Evolutionary conservation across 2,113 vertebrate species (phyloP), one percentile per base, ranked within the genome.

Genomic region (Hippocampus comes): DNA sequence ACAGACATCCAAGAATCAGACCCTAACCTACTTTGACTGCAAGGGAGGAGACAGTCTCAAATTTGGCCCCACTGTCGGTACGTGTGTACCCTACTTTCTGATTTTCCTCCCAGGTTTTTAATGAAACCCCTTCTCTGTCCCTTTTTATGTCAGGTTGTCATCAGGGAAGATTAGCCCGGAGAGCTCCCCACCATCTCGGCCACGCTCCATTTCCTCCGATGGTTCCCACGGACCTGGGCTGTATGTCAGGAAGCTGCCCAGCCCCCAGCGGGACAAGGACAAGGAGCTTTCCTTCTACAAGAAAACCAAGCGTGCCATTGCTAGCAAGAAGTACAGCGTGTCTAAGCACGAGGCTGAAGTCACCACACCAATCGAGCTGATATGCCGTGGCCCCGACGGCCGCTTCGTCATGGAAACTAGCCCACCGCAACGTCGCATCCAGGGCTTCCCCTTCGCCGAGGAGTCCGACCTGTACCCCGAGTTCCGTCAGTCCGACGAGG

Each of bases 391-490:
- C 56, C 97, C 97, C 0, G 97, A 99, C 0, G 97, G 97, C 15
- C 96, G 97, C 76, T 99, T 99, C 0, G 92, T 97, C 79, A 97
- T 98, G 95, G 95, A 95, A 59, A 91, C 88, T 1, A 91, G 93
- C 0, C 81, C 94, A 64, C 96, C 94, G 82, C 92, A 91, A 0
- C 93, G 96, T 61, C 94, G 96, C 76, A 99, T 99, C 41, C 95
- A 98, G 81, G 97, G 97, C 86, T 99, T 99, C 78, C 97, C 97
- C 72, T 99, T 99, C 11, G 97, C 96, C 0, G 96, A 99, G 88
- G 97, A 99, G 91, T 98, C 97, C 0, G 97, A 99, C 90, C 94
- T 98, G 94, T 99, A 99, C 92, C 97, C 97, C 0, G 97, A 99
- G 90, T 99, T 99, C 92, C 94, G 96, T 80, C 97, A 99, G 92